Evolutionary conservation across 2,113 vertebrate genomes (phyloP).

Genomic region (Urocitellus parryii): DNA sequence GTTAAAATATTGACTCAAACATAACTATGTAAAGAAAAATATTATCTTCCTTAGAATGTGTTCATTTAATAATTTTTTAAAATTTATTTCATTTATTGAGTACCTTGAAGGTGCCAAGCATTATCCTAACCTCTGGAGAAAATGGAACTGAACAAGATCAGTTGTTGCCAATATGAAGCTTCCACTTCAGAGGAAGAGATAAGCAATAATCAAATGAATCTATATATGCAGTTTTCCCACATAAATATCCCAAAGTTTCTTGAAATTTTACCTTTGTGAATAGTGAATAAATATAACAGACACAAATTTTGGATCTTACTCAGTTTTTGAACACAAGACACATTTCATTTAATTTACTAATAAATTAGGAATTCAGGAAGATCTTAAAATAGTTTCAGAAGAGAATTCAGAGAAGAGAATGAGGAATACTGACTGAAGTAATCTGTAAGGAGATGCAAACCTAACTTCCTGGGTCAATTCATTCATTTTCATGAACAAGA

Average conservation of each 20-base stretch:
- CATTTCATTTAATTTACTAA: background rate
- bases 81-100: background rate
- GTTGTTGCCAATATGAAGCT: background rate
- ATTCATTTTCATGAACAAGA: background rate
- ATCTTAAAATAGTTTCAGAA: background rate
- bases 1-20: background rate
- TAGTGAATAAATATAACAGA: background rate
- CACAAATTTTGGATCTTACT: background rate
- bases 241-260: background rate
- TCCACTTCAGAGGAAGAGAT: background rate
- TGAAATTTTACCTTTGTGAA: background rate
- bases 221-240: background rate
- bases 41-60: background rate
- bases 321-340: background rate
- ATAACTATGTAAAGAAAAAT: background rate
- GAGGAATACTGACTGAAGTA: background rate
- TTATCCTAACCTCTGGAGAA: background rate
- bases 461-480: background rate
- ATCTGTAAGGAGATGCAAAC: background rate
- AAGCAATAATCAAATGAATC: background rate
- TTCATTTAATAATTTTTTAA: background rate
- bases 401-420: background rate
- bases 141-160: background rate
- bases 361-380: background rate
- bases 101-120: background rate